Evolutionary conservation across 2,797 vertebrate species (phyloP).

Genomic region (Onychomys arenicola): DNA sequence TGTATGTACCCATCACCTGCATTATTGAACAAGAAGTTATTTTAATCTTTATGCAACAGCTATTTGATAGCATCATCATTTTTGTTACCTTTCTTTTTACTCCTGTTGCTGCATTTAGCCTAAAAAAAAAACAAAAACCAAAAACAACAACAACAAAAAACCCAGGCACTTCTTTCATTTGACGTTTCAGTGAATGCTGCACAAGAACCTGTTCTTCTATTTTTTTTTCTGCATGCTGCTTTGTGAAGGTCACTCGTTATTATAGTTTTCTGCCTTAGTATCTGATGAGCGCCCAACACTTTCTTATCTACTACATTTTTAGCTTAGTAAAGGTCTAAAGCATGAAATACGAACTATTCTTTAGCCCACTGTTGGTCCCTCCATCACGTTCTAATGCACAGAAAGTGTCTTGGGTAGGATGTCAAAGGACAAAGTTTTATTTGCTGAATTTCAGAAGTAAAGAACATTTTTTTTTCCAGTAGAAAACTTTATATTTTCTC

Average conservation of each 20-base stretch:
- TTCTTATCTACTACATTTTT: not conserved
- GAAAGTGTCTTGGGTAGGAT: not conserved
- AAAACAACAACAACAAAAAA: not conserved
- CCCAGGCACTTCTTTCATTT: not conserved
- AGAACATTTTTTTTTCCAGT: conserved; percentile 12
- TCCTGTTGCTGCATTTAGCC: no score
- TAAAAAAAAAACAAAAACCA: no score
- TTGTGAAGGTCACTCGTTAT: not conserved
- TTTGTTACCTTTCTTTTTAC: conserved; percentile 45
- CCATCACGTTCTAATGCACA: not conserved
- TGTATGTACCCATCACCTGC: not conserved
- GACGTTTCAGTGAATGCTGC: not conserved
- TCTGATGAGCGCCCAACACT: not conserved
- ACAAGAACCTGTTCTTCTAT: not conserved
- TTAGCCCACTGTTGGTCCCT: not conserved
- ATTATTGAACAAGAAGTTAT: conserved; percentile 39
- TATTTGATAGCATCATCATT: conserved; percentile 28
- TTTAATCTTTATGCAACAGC: conserved; percentile 47
- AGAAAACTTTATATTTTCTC: not conserved
- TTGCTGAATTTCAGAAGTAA: conserved; percentile 39
- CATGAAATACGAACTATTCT: conserved; percentile 49
- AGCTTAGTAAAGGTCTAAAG: not conserved
- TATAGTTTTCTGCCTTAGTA: not conserved
- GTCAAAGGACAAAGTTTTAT: conserved; percentile 44
- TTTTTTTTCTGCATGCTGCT: not conserved